Evolutionary conservation across 2,888 invertebrate genomes (phyloP).

Genomic region (Zelleria hepariella): DNA sequence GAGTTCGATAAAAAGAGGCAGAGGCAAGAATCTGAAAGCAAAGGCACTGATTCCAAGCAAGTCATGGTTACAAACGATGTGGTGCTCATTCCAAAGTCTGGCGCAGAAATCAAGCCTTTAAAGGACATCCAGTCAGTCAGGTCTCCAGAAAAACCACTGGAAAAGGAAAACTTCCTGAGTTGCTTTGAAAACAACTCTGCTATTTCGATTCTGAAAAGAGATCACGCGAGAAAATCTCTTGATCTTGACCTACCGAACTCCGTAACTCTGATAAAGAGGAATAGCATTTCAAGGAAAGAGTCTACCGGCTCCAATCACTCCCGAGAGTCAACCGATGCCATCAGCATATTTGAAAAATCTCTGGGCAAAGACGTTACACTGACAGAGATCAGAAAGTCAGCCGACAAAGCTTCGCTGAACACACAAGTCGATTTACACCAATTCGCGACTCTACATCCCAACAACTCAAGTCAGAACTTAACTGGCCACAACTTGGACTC

Average conservation of each 20-base stretch:
- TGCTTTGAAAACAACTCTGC: conserved; percentile 69
- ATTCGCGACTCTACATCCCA: conserved; percentile 52
- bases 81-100: conserved; percentile 61
- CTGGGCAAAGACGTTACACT: conserved; percentile 64
- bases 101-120: conserved; percentile 54
- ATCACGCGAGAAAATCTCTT: conserved; percentile 57
- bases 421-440: conserved; percentile 51
- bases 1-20: conserved; percentile 64
- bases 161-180: conserved; percentile 63
- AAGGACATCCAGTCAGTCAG: conserved; percentile 60
- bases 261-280: conserved; percentile 62
- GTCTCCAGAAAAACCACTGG: conserved; percentile 54
- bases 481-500: conserved; percentile 45
- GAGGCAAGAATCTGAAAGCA: conserved; percentile 52
- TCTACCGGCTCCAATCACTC: conserved; percentile 65
- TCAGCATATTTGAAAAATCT: conserved; percentile 65
- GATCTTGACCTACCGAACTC: conserved; percentile 64
- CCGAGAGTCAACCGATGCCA: conserved; percentile 53
- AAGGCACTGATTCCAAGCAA: conserved; percentile 43
- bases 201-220: conserved; percentile 65
- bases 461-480: conserved; percentile 33
- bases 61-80: conserved; percentile 66
- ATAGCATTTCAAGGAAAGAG: conserved; percentile 59
- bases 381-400: conserved; percentile 63
- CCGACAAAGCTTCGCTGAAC: conserved; percentile 40